These are phyloP conservation scores for Megalurothrips usitatus DNA, from an alignment of 2,888 invertebrate genomes.

Conservation along the genomic window DNA sequence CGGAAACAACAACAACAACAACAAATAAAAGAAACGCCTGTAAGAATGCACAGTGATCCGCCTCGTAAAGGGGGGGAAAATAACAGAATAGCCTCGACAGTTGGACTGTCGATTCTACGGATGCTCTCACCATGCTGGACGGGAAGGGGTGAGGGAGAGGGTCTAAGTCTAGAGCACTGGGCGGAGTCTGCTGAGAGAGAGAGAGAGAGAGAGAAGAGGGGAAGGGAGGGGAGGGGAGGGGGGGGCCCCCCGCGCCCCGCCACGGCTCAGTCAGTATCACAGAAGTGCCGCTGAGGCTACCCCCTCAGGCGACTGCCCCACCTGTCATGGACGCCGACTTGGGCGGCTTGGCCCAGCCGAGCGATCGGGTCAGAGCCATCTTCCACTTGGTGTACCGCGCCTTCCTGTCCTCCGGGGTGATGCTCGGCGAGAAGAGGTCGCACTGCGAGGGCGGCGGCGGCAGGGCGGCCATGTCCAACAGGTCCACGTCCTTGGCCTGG, in stretches of 20 bases:
- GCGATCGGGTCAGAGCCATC: constrained; percentile 85
- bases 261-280: not conserved
- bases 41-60: not conserved
- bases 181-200: not conserved
- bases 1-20: too few species aligned
- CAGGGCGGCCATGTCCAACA: constrained; percentile 57
- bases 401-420: constrained; percentile 64
- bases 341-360: constrained; percentile 80
- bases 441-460: not conserved
- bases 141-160: not conserved
- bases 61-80: too few species aligned
- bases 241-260: too few species aligned
- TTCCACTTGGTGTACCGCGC: constrained; percentile 83
- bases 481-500: constrained; percentile 65
- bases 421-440: constrained; percentile 51
- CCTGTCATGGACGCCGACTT: constrained; percentile 74
- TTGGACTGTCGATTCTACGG: too few species aligned
- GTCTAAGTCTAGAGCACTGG: not conserved
- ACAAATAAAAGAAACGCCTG: not conserved
- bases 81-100: too few species aligned
- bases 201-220: not conserved
- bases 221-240: not conserved
- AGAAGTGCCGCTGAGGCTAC: not conserved
- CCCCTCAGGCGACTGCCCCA: constrained; percentile 45
- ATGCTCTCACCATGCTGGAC: not conserved